Conservation (phyloP, 2,797 vertebrate species). For the Rachycentron canadum region DNA sequence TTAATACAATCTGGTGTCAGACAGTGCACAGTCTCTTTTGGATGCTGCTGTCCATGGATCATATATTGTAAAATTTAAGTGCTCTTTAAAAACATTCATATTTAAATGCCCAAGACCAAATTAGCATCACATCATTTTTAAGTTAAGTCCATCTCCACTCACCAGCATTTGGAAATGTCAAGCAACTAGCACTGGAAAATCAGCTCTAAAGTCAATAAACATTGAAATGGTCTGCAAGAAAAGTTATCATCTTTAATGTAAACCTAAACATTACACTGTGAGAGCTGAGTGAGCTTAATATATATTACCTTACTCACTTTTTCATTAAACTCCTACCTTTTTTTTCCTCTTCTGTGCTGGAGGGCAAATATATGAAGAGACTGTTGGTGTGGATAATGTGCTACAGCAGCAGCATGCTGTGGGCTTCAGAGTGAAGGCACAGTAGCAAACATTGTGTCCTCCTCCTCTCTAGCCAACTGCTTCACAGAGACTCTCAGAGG, state of each 20-base stretch:
- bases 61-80: neutral
- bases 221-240: neutral
- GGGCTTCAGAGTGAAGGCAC: conserved; percentile 61
- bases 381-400: conserved; percentile 62
- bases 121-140: neutral
- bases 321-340: conserved; percentile 1
- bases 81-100: neutral
- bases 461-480: conserved; percentile 59
- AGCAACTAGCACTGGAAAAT: neutral
- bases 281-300: neutral
- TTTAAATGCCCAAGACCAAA: neutral
- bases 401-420: conserved; percentile 37
- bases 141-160: neutral
- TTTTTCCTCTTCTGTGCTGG: conserved; percentile 3
- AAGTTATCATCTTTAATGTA: conserved; percentile 8
- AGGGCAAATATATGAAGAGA: conserved; percentile 36
- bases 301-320: neutral
- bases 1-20: neutral
- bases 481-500: conserved; percentile 66
- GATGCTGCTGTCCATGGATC: neutral
- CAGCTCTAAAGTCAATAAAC: neutral
- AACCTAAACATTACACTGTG: neutral
- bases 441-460: conserved; percentile 69
- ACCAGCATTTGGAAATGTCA: neutral
- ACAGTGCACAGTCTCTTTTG: neutral